Base-by-base conservation (phyloP, 1,140 invertebrate species). In the Aphidius gifuensis region DNA sequence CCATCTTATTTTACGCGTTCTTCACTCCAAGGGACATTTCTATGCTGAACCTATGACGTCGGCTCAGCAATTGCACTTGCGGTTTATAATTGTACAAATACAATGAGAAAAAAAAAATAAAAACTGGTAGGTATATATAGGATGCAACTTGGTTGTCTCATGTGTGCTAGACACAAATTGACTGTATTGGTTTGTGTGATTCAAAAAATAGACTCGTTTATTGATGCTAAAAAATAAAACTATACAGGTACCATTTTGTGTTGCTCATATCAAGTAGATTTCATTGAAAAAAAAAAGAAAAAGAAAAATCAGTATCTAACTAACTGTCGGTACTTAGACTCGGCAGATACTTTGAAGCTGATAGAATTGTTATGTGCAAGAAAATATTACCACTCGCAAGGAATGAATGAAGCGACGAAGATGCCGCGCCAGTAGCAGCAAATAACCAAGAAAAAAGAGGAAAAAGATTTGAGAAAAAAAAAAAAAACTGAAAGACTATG, bases 1-100 rank as follows among this genome's bases (percentile, higher is more conserved):
- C 78, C 78, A 80, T 80, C 79, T 80, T 80, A 80, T 80, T 80
- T 80, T 79, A 79, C 78, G 73, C 74, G 72, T 67, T 72, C 76
- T 76, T 80, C 76, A 72, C 66, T 62, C 64, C 66, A 63, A 64
- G 70, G 69, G 79, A 80, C 79, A 78, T 78, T 80, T 80, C 78
- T 80, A 80, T 80, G 76, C 78, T 66, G 71, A 65, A 70, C 65
- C 77, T 80, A 80, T 80, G 79, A 80, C 79, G 74, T 79, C 79
- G 77, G 74, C 72, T 65, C 60, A 68, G 71, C 23, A 32, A 32
- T 32, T 32, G 23, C 23, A 32, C 4, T 32, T 32, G 23, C 23
- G 4, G 23, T 32, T 32, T 32, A 32, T 32, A 32, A 32, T 32
- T 32, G 23, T 32, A 32, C 23, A 32, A 32, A 32, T 1, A 32